Conservation (phyloP, 2,888 invertebrate species). For the Heliconius cydno region DNA sequence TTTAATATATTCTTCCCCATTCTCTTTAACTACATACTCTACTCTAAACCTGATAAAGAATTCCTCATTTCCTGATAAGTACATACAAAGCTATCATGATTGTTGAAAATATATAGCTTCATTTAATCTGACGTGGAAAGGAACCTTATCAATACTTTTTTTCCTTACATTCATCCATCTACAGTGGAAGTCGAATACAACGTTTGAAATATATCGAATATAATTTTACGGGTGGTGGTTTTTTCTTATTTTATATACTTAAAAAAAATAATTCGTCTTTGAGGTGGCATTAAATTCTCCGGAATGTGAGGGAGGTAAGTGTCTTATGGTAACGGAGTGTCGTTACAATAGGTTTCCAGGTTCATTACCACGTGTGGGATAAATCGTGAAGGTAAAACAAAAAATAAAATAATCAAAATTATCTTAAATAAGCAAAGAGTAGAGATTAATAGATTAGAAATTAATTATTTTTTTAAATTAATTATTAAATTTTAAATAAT, state of each 20-base stretch:
- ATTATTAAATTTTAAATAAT: too few species aligned
- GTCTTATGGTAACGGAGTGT: too few species aligned
- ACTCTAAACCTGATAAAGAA: neutral
- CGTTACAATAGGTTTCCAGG: too few species aligned
- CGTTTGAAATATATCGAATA: constrained; percentile 5
- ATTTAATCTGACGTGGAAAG: constrained; percentile 37
- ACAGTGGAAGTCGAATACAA: constrained; percentile 12
- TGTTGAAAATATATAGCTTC: constrained; percentile 37
- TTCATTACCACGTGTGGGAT: too few species aligned
- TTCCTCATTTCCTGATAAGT: constrained; percentile 13
- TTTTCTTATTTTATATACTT: neutral
- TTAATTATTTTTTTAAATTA: too few species aligned
- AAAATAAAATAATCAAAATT: too few species aligned
- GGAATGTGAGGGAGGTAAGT: too few species aligned
- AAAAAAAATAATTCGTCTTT: neutral
- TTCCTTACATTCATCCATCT: constrained; percentile 27
- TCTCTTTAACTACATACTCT: neutral
- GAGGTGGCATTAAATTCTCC: too few species aligned
- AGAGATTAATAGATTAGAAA: too few species aligned
- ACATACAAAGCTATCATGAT: constrained; percentile 25
- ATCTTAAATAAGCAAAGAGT: too few species aligned
- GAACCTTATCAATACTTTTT: constrained; percentile 33
- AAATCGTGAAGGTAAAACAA: too few species aligned
- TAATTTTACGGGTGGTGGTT: neutral
- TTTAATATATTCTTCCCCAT: neutral